These are phyloP conservation scores for Cheilosia scutellata DNA, from an alignment of 2,888 invertebrate species.

Conservation along the genomic window DNA sequence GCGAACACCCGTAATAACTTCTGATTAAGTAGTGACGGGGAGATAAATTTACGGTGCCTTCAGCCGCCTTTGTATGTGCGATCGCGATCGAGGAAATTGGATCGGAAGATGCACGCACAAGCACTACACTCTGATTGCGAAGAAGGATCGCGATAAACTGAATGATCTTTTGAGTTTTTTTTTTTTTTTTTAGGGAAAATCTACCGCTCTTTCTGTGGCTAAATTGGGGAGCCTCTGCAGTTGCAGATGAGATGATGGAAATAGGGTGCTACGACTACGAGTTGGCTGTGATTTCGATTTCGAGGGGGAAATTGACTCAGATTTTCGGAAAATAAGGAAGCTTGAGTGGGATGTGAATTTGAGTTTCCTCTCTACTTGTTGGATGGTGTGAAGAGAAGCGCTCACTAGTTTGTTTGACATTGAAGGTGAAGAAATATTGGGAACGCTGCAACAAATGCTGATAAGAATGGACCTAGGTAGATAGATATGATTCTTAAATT, in stretches of 20 bases:
- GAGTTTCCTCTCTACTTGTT: no score
- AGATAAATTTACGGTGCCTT: conserved; percentile 31
- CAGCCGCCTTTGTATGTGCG: neutral
- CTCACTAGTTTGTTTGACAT: no score
- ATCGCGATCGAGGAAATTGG: conserved; percentile 4
- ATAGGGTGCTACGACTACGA: neutral
- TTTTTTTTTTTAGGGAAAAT: conserved; percentile 59
- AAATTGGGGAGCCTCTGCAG: conserved; percentile 21
- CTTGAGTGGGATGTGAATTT: no score
- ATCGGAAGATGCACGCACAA: conserved; percentile 1
- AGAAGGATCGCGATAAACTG: conserved; percentile 65
- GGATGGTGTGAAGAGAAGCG: no score
- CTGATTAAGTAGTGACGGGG: conserved; percentile 60
- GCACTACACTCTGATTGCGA: conserved; percentile 29
- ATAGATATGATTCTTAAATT: no score
- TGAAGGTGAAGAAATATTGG: no score
- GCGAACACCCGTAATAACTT: conserved; percentile 60
- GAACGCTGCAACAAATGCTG: no score
- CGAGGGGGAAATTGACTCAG: conserved; percentile 34
- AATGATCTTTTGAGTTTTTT: conserved; percentile 56
- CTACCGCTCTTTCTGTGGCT: conserved; percentile 1
- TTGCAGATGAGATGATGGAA: conserved; percentile 1
- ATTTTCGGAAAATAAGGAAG: neutral
- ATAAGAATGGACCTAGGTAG: no score
- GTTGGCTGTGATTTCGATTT: neutral